phyloP scores from a whole-genome alignment of 2,888 invertebrate genomes.

The Formica aserva region DNA sequence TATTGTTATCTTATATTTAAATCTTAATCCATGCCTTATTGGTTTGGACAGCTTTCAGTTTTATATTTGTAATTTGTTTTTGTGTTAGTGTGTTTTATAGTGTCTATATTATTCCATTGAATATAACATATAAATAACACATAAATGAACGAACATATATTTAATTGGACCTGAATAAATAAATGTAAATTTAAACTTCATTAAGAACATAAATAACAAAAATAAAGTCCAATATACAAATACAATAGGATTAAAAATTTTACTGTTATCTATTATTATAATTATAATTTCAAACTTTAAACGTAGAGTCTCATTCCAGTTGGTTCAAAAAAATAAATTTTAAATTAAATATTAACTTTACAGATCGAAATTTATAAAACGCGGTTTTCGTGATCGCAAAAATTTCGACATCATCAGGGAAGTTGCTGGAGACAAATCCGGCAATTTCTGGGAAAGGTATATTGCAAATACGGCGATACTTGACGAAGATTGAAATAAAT shows the following conservation, averaged over 20 bases:
- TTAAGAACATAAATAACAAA: no score
- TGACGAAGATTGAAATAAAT: slow-evolving; percentile 56
- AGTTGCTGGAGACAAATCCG: slow-evolving; percentile 45
- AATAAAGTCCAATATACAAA: no score
- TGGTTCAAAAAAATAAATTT: neutral
- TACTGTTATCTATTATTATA: slow-evolving; percentile 4
- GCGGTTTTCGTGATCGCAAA: slow-evolving; percentile 3
- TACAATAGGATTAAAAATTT: no score
- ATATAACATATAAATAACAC: no score
- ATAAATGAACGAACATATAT: no score
- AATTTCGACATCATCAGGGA: slow-evolving; percentile 1
- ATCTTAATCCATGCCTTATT: no score
- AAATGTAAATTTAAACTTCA: no score
- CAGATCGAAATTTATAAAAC: neutral
- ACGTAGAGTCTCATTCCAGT: neutral
- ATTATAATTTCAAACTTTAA: neutral
- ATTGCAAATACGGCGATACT: slow-evolving; percentile 34
- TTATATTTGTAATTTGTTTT: no score
- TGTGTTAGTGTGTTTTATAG: no score
- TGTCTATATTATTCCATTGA: neutral
- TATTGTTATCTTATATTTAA: neutral
- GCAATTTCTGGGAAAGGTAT: slow-evolving; percentile 2
- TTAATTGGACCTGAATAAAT: no score
- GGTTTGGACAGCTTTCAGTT: no score
- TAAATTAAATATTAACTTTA: neutral